Conservation (phyloP, 2,888 invertebrate species). For the Ormia ochracea region DNA sequence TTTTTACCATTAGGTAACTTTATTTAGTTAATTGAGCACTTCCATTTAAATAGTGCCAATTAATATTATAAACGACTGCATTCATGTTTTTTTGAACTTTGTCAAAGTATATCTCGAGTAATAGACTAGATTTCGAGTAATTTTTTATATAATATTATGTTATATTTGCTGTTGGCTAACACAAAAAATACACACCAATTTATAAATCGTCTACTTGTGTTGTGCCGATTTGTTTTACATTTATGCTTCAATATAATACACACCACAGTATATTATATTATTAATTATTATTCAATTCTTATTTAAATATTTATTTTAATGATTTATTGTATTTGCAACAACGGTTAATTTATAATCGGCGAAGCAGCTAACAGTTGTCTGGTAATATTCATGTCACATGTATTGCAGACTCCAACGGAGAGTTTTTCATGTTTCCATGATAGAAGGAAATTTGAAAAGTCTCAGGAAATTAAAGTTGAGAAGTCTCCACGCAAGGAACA, state of each 20-base stretch:
- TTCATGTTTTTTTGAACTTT: slow-evolving; percentile 67
- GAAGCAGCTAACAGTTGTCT: too few relatives aligned
- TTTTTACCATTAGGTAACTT: neutral
- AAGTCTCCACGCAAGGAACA: too few relatives aligned
- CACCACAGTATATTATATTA: slow-evolving; percentile 22
- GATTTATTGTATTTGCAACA: neutral
- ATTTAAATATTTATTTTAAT: too few relatives aligned
- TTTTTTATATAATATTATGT: slow-evolving; percentile 59
- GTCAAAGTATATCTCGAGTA: slow-evolving; percentile 76
- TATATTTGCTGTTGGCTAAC: slow-evolving; percentile 14
- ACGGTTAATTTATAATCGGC: too few relatives aligned
- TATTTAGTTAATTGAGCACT: neutral
- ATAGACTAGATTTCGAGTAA: slow-evolving; percentile 76
- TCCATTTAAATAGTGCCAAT: slow-evolving; percentile 60
- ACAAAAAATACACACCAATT: slow-evolving; percentile 40
- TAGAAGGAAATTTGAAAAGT: too few relatives aligned
- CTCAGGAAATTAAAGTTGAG: too few relatives aligned
- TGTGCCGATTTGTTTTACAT: slow-evolving; percentile 5
- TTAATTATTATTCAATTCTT: too few relatives aligned
- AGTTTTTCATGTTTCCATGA: too few relatives aligned
- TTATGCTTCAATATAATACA: neutral
- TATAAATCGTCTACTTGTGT: slow-evolving; percentile 16
- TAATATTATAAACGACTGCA: slow-evolving; percentile 74
- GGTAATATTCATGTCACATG: too few relatives aligned
- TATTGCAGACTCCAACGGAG: too few relatives aligned